A percentile compares a stretch with the other conserved stretches of the same genome.
Conservation (phyloP, 2,797 vertebrate genomes). For the Micrastur ruficollis region DNA sequence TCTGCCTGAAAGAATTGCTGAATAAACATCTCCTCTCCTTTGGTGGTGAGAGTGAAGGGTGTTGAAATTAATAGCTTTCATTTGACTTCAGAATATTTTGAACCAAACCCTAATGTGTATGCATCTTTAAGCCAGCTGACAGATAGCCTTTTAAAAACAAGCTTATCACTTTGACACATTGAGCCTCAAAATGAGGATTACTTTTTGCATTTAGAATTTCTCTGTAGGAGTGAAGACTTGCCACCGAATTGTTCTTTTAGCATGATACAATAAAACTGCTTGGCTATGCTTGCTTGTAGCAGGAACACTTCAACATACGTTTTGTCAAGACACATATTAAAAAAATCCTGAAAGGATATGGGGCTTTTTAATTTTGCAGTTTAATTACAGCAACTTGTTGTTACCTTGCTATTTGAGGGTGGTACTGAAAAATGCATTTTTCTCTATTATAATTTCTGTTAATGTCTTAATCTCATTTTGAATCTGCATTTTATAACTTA, state of each 20-base stretch:
- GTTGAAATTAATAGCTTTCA: not conserved
- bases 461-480: not conserved
- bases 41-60: not conserved
- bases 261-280: not conserved
- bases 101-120: not conserved
- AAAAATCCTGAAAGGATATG: not conserved
- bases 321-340: not conserved
- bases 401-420: not conserved
- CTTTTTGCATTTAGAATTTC: not conserved
- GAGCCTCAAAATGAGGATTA: not conserved
- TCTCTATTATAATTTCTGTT: not conserved
- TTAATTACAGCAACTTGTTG: not conserved
- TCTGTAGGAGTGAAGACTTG: not conserved
- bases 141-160: conserved; percentile 4
- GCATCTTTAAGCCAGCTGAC: not conserved
- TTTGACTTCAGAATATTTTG: not conserved
- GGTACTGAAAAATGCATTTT: not conserved
- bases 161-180: not conserved
- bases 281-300: not conserved
- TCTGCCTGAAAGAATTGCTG: not conserved
- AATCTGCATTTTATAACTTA: not conserved
- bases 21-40: not conserved
- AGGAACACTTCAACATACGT: not conserved
- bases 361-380: not conserved
- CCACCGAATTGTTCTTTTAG: not conserved